Conservation (phyloP, 2,113 vertebrate species). For the Embiotoca jacksoni region DNA sequence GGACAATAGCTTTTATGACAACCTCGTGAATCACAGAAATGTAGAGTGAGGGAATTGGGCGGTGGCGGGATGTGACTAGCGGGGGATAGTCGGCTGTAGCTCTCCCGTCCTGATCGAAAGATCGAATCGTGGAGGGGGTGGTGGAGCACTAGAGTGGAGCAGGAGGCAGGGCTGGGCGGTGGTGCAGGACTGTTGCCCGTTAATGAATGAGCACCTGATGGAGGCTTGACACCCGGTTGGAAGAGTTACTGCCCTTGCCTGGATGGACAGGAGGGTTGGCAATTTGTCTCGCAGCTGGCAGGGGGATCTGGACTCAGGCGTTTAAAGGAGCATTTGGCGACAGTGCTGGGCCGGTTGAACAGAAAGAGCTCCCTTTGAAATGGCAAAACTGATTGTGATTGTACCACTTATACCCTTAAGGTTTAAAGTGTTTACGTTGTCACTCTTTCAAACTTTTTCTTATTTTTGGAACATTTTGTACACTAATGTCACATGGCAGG, state of each 20-base stretch:
- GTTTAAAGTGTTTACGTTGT: conserved; percentile 14
- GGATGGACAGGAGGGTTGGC: conserved; percentile 40
- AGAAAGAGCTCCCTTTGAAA: conserved; percentile 21
- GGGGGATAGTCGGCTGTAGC: conserved; percentile 21
- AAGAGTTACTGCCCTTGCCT: conserved; percentile 40
- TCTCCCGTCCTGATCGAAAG: conserved; percentile 56
- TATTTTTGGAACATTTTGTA: too few relatives aligned
- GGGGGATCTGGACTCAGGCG: conserved; percentile 20
- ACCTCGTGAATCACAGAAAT: conserved; percentile 53
- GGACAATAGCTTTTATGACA: conserved; percentile 61
- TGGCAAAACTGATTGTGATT: conserved; percentile 28
- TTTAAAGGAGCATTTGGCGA: conserved; percentile 53
- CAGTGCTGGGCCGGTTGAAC: neutral
- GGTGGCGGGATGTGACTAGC: neutral
- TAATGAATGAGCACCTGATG: conserved; percentile 51
- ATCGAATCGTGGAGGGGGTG: conserved; percentile 33
- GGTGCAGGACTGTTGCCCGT: conserved; percentile 10
- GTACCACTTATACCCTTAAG: conserved; percentile 1
- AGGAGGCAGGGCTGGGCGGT: neutral
- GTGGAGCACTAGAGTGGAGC: neutral
- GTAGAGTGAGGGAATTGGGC: conserved; percentile 1
- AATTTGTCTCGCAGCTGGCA: conserved; percentile 19
- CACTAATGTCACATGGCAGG: too few relatives aligned
- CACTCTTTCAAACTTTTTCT: too few relatives aligned
- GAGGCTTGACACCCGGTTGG: conserved; percentile 22